phyloP scores from a whole-genome alignment of 2,113 vertebrate species.

The Leptodactylus fuscus region DNA sequence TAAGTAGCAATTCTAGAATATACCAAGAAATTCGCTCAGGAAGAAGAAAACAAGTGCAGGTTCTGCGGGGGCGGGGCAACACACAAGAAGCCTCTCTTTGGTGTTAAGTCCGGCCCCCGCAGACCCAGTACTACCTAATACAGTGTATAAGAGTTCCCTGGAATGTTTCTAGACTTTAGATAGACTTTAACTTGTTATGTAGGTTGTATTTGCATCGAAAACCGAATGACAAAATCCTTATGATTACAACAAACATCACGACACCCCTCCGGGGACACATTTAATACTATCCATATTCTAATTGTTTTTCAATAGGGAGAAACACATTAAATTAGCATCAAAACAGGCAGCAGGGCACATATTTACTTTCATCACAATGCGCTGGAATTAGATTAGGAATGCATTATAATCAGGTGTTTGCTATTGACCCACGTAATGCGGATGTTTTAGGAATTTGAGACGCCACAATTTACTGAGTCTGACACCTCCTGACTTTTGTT shows the following conservation, averaged over 20 bases:
- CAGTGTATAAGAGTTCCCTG: not conserved
- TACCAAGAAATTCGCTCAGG: not conserved
- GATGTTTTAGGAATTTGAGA: constrained; percentile 35
- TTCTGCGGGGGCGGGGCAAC: not conserved
- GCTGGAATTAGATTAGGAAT: constrained; percentile 22
- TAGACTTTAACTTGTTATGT: not conserved
- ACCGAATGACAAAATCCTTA: not conserved
- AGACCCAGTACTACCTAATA: not conserved
- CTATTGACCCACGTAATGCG: constrained; percentile 25
- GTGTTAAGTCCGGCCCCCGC: not conserved
- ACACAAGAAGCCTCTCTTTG: not conserved
- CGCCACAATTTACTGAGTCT: not conserved
- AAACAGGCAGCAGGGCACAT: not conserved
- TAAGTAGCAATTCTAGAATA: too few species aligned
- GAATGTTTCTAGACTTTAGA: not conserved
- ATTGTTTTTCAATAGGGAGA: constrained; percentile 4
- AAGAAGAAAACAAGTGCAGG: too few species aligned
- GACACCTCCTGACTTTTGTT: not conserved
- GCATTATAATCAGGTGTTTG: constrained; percentile 19
- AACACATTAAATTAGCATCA: constrained; percentile 12
- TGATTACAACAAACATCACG: not conserved
- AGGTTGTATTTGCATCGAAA: not conserved
- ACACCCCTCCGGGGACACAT: not conserved
- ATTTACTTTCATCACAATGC: not conserved
- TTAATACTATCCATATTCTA: constrained; percentile 15